Base-by-base conservation (phyloP, 2,888 invertebrate genomes). In the Caenorhabditis sinica region DNA sequence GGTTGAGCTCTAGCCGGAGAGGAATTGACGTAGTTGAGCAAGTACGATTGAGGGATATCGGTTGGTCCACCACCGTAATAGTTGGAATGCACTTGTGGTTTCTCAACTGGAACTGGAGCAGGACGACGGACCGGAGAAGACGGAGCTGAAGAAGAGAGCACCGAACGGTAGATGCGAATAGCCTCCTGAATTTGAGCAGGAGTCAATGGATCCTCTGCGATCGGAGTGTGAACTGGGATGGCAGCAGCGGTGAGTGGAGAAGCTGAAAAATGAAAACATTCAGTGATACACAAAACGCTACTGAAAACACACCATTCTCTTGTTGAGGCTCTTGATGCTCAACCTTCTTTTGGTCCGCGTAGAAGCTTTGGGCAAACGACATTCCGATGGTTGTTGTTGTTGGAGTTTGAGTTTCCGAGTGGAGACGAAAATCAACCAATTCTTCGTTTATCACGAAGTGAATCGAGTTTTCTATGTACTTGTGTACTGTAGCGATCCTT, bases 101-200 rank as follows among this genome's bases (percentile, higher is more conserved):
- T 58, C 45, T 79, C 56, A 69, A 20, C 45, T 49, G 83, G 65
- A n/a, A 43, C 40, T 23, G 83, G 83, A 53, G 83, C 69, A 28
- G 77, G 68, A 33, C 8, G 33, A 33, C 17, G 49, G 5, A 49
- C 49, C 8, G 80, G 79, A 6, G 83, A 80, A 13, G 60, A 40
- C 13, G 83, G 83, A 56, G 83, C 71, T 15, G 83, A 79, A 9
- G 40, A 25, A 17, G 83, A 83, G n/a, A 83, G 43, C 17, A 83
- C 80, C 49, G 66, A 72, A 36, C 83, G 79, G 20, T 83, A 83
- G 63, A 83, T 63, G 20, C 83, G 83, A 30, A 83, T 80, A 6
- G 83, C 83, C 23, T 83, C 83, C 40, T 80, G 83, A 25, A 83
- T 79, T 68, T 83, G 83, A 36, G 83, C 56, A 9, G 83, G 79